Percentiles rank a stretch among this genome's conserved stretches.
Conservation (phyloP, 2,797 vertebrate species). For the Pagetopsis macropterus region DNA sequence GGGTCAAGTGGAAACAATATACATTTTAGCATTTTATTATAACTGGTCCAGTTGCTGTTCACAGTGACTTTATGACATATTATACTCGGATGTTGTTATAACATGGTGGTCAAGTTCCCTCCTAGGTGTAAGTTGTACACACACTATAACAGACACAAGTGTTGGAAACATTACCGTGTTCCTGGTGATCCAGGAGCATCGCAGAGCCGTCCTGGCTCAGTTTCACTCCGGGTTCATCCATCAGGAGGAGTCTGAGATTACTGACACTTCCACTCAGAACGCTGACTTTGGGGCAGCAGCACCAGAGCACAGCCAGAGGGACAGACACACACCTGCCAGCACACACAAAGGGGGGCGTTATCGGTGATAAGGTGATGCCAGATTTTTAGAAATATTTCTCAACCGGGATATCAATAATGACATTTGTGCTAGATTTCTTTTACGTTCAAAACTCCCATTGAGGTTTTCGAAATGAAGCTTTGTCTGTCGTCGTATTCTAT, state of each 20-base stretch:
- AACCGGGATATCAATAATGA: not conserved
- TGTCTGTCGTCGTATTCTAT: not conserved
- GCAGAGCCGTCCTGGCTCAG: constrained; percentile 83
- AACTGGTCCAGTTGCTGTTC: too few relatives aligned
- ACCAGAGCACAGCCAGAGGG: constrained; percentile 86
- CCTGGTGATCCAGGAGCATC: constrained; percentile 69
- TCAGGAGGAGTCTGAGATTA: constrained; percentile 79
- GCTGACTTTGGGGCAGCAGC: constrained; percentile 80
- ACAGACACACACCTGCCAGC: constrained; percentile 75
- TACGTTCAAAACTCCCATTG: not conserved
- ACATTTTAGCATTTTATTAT: too few relatives aligned
- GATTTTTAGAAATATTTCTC: not conserved
- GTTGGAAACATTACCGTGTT: constrained; percentile 38
- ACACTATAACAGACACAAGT: not conserved
- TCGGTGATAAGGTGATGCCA: not conserved
- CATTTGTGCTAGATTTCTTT: not conserved
- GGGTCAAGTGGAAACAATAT: too few relatives aligned
- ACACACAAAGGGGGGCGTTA: not conserved
- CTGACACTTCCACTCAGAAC: constrained; percentile 81
- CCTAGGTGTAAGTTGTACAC: not conserved
- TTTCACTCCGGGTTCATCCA: constrained; percentile 66
- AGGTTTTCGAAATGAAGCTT: not conserved
- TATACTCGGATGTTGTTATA: too few relatives aligned
- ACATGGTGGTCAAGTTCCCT: too few relatives aligned
- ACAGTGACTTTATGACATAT: too few relatives aligned